Evolutionary conservation across 2,797 vertebrate genomes (phyloP).

Genomic region (Girardinus metallicus): DNA sequence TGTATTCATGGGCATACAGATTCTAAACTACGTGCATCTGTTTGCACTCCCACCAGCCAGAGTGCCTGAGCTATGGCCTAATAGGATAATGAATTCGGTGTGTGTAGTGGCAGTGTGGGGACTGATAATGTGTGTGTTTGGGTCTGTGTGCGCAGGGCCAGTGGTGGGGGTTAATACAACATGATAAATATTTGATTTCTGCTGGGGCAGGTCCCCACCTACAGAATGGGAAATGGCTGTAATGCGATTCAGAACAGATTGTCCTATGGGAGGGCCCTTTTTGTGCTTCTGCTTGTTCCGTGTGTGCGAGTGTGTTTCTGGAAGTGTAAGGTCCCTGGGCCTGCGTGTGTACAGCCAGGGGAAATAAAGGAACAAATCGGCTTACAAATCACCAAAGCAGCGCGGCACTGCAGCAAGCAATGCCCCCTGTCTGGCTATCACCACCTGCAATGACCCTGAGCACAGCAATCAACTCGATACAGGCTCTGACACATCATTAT

Average conservation of each 20-base stretch:
- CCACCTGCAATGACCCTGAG: constrained; percentile 71
- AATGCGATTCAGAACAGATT: constrained; percentile 81
- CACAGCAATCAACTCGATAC: constrained; percentile 62
- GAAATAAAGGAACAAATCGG: constrained; percentile 83
- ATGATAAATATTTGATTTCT: constrained; percentile 85
- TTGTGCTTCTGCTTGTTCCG: constrained; percentile 64
- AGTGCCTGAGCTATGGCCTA: constrained; percentile 72
- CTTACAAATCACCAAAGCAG: constrained; percentile 79
- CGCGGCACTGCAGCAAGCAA: constrained; percentile 52
- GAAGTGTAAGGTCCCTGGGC: constrained; percentile 63
- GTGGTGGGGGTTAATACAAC: constrained; percentile 81
- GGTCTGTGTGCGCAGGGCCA: constrained; percentile 59
- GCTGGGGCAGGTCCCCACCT: constrained; percentile 77
- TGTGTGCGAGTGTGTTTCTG: constrained; percentile 48
- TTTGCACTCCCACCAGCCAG: constrained; percentile 52
- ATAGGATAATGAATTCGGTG: constrained; percentile 81
- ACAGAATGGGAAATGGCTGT: constrained; percentile 82
- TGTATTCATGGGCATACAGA: constrained; percentile 13
- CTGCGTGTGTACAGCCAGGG: constrained; percentile 76
- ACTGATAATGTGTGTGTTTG: constrained; percentile 40
- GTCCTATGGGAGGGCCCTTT: constrained; percentile 74
- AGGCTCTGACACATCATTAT: constrained; percentile 56
- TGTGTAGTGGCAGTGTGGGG: constrained; percentile 61
- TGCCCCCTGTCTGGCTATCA: constrained; percentile 72
- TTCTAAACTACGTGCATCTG: constrained; percentile 45